A percentile compares a stretch with the other conserved stretches of the same genome.
Conservation (phyloP, 2,113 vertebrate genomes). For the Equus quagga region DNA sequence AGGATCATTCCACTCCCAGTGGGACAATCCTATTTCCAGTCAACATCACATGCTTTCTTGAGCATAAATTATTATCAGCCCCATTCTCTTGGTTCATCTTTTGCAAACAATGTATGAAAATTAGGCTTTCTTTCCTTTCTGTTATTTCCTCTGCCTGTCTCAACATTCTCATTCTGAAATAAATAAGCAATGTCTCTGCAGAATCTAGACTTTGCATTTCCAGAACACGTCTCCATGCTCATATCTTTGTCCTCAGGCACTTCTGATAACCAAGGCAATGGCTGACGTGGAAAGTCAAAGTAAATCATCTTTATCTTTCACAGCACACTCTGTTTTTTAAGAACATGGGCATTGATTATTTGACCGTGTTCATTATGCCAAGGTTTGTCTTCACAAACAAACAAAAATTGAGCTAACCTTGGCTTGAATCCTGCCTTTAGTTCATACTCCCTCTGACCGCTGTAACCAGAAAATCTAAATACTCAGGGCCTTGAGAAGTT, state of each 20-base stretch:
- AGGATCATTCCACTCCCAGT: neutral
- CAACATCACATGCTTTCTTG: neutral
- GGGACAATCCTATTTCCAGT: neutral
- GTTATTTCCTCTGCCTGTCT: conserved; percentile 26
- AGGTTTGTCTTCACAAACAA: conserved; percentile 65
- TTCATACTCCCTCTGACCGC: neutral
- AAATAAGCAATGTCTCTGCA: neutral
- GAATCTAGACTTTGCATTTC: conserved; percentile 10
- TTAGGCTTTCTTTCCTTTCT: neutral
- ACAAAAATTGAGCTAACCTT: conserved; percentile 63
- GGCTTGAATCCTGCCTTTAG: conserved; percentile 31
- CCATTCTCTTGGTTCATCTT: conserved; percentile 1
- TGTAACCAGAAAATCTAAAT: conserved; percentile 12
- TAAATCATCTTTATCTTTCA: conserved; percentile 74
- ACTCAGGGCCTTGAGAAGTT: neutral
- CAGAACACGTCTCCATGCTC: neutral
- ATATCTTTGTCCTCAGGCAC: conserved; percentile 55
- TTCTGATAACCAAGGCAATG: neutral
- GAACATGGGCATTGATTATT: conserved; percentile 60
- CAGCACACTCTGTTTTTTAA: conserved; percentile 60
- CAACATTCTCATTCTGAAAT: neutral
- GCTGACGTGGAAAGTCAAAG: conserved; percentile 56
- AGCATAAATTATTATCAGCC: neutral
- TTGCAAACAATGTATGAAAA: conserved; percentile 14
- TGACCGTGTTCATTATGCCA: conserved; percentile 44